Evolutionary conservation across 2,797 vertebrate genomes (phyloP).

Genomic region (Phalanger gymnotis): DNA sequence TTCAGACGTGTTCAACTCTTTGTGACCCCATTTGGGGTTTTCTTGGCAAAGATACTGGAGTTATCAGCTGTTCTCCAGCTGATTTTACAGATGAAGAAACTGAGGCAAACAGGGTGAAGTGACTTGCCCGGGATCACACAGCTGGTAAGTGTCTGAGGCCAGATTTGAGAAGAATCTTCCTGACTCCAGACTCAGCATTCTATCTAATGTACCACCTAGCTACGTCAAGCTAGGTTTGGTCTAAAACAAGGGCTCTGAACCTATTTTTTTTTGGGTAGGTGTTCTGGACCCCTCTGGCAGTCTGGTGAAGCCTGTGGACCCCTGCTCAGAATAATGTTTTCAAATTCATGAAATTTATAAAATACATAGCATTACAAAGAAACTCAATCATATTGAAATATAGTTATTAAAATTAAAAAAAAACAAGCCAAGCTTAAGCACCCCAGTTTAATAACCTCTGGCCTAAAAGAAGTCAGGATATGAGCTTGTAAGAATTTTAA

Average conservation of each 20-base stretch:
- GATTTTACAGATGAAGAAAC: not conserved
- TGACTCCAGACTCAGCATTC: not conserved
- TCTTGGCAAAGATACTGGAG: not conserved
- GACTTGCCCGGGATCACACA: not conserved
- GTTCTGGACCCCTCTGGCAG: not conserved
- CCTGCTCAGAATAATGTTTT: not conserved
- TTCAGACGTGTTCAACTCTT: not conserved
- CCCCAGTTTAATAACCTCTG: not conserved
- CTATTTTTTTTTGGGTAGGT: not conserved
- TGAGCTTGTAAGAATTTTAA: slow-evolving; percentile 79
- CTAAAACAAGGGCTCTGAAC: not conserved
- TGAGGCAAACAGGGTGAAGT: not conserved
- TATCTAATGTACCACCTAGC: no score
- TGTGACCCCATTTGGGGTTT: not conserved
- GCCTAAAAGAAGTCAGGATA: slow-evolving; percentile 66
- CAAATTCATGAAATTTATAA: not conserved
- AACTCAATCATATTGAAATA: not conserved
- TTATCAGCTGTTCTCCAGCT: not conserved
- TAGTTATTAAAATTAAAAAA: not conserved
- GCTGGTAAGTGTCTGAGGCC: not conserved
- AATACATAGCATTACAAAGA: not conserved
- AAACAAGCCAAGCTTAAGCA: not conserved
- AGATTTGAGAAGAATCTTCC: not conserved
- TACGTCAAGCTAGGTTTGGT: not conserved
- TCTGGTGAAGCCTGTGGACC: not conserved